phyloP scores from a whole-genome alignment of 2,888 invertebrate species.

The Scaptomyza tumidula region DNA sequence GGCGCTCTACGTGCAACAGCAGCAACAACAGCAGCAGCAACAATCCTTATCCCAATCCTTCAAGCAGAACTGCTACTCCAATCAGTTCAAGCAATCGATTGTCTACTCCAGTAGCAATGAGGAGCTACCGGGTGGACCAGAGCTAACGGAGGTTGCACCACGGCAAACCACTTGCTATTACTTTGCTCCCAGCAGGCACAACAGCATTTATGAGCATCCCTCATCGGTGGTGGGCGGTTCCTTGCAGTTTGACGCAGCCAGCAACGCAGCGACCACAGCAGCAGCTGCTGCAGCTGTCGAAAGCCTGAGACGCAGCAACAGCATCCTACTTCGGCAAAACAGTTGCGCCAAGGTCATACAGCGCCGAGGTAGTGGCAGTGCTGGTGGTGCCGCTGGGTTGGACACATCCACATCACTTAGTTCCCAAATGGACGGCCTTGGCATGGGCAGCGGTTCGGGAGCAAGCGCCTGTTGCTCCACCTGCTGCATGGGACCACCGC shows the following conservation, averaged over 20 bases:
- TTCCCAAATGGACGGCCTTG: constrained; percentile 80
- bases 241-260: constrained; percentile 77
- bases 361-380: constrained; percentile 73
- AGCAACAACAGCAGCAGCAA: constrained; percentile 16
- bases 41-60: constrained; percentile 63
- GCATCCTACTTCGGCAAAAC: constrained; percentile 82
- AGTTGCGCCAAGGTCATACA: constrained; percentile 83
- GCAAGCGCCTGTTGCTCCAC: constrained; percentile 79
- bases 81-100: constrained; percentile 82
- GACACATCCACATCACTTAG: constrained; percentile 79
- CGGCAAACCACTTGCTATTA: constrained; percentile 82
- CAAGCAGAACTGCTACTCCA: constrained; percentile 82
- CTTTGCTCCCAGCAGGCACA: constrained; percentile 81
- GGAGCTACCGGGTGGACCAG: constrained; percentile 69
- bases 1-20: constrained; percentile 81
- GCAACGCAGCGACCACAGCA: constrained; percentile 74
- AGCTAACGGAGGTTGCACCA: constrained; percentile 49
- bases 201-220: constrained; percentile 84
- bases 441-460: constrained; percentile 73
- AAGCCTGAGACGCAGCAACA: constrained; percentile 81
- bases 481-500: constrained; percentile 83
- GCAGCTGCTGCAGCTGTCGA: constrained; percentile 83
- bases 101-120: constrained; percentile 82
- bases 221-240: constrained; percentile 82
- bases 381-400: constrained; percentile 48